Percentiles rank a stretch among this genome's conserved stretches.
These are phyloP conservation scores for Synanthedon formicaeformis DNA, from an alignment of 2,888 invertebrate species.

Conservation along the genomic window DNA sequence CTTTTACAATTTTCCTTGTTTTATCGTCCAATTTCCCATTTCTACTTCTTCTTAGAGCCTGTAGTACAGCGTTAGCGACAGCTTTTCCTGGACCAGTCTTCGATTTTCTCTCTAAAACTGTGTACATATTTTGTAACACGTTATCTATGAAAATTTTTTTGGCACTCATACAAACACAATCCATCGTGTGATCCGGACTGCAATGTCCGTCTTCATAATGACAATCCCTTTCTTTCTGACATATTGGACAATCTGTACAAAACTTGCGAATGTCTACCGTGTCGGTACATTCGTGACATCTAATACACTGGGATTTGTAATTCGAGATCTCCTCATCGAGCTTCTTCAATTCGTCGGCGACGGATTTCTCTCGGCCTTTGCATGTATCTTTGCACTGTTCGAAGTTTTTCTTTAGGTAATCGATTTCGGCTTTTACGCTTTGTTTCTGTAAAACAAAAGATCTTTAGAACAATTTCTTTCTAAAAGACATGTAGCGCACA, in stretches of 20 bases:
- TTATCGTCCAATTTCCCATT: constrained; percentile 46
- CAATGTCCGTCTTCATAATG: constrained; percentile 28
- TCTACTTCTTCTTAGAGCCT: constrained; percentile 36
- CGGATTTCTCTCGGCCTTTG: constrained; percentile 24
- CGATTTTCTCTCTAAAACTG: constrained; percentile 36
- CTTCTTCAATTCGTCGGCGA: constrained; percentile 30
- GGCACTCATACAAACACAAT: constrained; percentile 44
- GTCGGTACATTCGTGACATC: constrained; percentile 39
- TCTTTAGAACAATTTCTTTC: too few species aligned
- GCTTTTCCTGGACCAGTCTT: constrained; percentile 35
- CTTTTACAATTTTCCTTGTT: constrained; percentile 39
- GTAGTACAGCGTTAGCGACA: constrained; percentile 36
- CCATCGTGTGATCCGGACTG: constrained; percentile 21
- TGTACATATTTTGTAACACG: constrained; percentile 59
- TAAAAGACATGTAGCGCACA: not conserved
- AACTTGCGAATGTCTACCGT: constrained; percentile 34
- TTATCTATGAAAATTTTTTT: constrained; percentile 52
- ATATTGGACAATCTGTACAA: constrained; percentile 51
- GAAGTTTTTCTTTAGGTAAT: constrained; percentile 26
- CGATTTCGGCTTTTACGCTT: constrained; percentile 35
- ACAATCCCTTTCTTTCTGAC: constrained; percentile 35
- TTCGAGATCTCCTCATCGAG: constrained; percentile 28
- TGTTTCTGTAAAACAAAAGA: constrained; percentile 24
- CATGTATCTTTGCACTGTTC: constrained; percentile 43
- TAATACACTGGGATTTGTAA: constrained; percentile 26